Percentiles rank a stretch among this genome's conserved stretches.
phyloP scores from a whole-genome alignment of 2,888 invertebrate species.

The Calameuta idolon region DNA sequence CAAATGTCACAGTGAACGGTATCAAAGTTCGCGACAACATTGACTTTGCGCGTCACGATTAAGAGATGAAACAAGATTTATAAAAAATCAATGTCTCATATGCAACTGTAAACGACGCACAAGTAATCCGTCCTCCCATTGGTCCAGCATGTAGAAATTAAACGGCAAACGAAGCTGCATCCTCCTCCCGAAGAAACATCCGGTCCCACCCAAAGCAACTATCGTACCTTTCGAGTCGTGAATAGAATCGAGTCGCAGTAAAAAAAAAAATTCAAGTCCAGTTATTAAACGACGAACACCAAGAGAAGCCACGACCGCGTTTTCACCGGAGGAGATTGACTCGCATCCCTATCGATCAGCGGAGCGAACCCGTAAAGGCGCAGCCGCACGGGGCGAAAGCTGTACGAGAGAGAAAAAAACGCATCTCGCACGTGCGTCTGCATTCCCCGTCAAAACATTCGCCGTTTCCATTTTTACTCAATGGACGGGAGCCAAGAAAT shows the following conservation, averaged over 20 bases:
- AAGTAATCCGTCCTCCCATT: neutral
- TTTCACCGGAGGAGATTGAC: neutral
- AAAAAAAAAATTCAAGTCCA: neutral
- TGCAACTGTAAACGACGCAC: neutral
- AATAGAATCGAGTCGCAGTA: neutral
- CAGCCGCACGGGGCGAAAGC: constrained; percentile 16
- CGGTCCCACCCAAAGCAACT: neutral
- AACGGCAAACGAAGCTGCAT: neutral
- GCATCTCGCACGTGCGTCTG: constrained; percentile 1
- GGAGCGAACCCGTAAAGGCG: constrained; percentile 21
- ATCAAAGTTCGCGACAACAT: constrained; percentile 31
- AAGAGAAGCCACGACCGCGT: neutral
- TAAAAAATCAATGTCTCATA: neutral
- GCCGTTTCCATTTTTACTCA: neutral
- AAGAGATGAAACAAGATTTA: neutral
- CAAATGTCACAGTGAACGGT: constrained; percentile 26
- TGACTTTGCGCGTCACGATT: constrained; percentile 9
- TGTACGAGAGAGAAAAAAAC: neutral
- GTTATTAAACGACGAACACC: neutral
- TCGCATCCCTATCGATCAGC: constrained; percentile 33
- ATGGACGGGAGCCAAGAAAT: neutral
- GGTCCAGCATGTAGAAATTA: neutral
- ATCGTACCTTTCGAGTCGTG: neutral
- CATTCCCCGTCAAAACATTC: neutral
- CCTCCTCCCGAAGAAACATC: neutral